These are phyloP conservation scores for Rissa tridactyla DNA, from an alignment of 2,113 vertebrate species.

Conservation along the genomic window DNA sequence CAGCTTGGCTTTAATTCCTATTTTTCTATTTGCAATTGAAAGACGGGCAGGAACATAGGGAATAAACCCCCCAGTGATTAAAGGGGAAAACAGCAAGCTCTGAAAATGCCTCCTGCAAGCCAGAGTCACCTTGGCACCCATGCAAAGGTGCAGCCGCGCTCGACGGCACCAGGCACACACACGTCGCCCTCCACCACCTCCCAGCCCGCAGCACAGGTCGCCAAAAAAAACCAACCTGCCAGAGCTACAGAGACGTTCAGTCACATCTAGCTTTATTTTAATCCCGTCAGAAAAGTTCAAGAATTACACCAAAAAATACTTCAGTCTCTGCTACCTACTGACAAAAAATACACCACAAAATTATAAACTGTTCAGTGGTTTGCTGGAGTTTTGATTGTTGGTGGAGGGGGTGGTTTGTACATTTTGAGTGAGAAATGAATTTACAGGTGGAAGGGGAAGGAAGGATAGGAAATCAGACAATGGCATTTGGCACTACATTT, in stretches of 20 bases:
- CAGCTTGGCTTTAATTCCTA: neutral
- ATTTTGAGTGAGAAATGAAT: conserved; percentile 74
- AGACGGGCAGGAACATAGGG: neutral
- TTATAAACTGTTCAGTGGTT: conserved; percentile 80
- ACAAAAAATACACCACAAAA: conserved; percentile 85
- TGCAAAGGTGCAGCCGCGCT: neutral
- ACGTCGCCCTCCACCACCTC: neutral
- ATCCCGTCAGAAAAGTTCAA: conserved; percentile 84
- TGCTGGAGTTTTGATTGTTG: conserved; percentile 57
- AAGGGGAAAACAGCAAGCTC: neutral
- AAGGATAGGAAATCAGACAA: conserved; percentile 50
- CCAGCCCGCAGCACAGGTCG: neutral
- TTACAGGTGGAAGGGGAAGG: conserved; percentile 73
- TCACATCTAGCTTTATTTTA: conserved; percentile 86
- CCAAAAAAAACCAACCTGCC: neutral
- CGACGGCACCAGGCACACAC: neutral
- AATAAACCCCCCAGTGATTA: neutral
- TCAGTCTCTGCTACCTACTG: conserved; percentile 85
- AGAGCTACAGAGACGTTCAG: conserved; percentile 54
- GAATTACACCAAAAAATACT: conserved; percentile 87
- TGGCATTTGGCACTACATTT: conserved; percentile 70
- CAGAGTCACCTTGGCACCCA: neutral
- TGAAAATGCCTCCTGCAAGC: neutral
- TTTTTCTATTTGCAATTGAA: neutral
- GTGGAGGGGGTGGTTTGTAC: conserved; percentile 59